Conservation (phyloP, 2,113 vertebrate species). For the Bubo bubo region DNA sequence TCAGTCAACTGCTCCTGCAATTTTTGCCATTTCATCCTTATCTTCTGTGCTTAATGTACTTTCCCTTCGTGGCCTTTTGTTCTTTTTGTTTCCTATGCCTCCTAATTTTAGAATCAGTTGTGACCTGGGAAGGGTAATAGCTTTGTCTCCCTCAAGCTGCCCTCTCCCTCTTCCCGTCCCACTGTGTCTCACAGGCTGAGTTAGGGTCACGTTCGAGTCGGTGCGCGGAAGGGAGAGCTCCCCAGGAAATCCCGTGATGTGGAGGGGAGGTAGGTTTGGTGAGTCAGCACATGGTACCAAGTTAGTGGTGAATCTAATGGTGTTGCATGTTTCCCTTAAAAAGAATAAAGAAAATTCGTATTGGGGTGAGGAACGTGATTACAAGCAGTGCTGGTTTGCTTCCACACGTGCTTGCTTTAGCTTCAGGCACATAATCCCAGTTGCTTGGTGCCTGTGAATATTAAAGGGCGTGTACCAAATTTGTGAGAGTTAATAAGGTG, state of each 20-base stretch:
- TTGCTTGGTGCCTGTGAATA: background rate
- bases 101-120: background rate
- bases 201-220: background rate
- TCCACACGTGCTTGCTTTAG: background rate
- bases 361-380: background rate
- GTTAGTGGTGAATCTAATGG: background rate
- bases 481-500: background rate
- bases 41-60: background rate
- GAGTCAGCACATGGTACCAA: background rate
- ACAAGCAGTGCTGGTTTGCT: background rate
- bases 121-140: background rate
- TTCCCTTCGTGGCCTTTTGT: background rate
- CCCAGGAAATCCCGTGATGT: rapidly evolving
- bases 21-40: background rate
- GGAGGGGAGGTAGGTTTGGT: background rate
- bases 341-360: background rate
- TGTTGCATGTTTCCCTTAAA: background rate
- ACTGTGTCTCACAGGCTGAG: background rate
- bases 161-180: background rate
- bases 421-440: background rate
- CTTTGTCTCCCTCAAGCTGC: background rate
- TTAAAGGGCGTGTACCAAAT: background rate
- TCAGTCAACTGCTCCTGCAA: background rate
- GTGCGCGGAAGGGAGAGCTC: background rate
- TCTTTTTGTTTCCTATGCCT: background rate